Evolutionary conservation across 92 coral and sea anemone species (phyloP).

Genomic region (Pocillopora grandis): DNA sequence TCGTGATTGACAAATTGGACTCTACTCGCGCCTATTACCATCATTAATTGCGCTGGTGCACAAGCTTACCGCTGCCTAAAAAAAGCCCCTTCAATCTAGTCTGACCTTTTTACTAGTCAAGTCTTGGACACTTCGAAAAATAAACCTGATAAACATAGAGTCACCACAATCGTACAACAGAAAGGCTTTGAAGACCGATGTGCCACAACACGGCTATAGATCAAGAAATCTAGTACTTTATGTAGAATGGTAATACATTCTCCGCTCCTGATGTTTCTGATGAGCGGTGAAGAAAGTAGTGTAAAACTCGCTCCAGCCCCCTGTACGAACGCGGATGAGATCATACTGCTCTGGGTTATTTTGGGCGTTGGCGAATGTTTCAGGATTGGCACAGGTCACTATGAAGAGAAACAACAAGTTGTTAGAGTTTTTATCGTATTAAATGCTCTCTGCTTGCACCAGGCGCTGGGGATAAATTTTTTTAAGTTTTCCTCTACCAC

Average conservation of each 20-base stretch:
- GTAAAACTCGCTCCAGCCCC: constrained; percentile 87
- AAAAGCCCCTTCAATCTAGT: no score
- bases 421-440: no score
- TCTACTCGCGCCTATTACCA: no score
- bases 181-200: neutral
- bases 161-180: neutral
- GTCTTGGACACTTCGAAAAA: neutral
- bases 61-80: no score
- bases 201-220: neutral
- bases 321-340: constrained; percentile 80
- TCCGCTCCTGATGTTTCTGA: constrained; percentile 70
- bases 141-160: neutral
- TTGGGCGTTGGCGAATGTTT: constrained; percentile 65
- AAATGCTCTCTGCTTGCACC: no score
- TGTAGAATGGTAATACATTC: constrained; percentile 59
- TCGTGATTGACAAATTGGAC: no score
- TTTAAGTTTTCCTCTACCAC: no score
- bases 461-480: no score
- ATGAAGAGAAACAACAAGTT: neutral
- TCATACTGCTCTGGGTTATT: constrained; percentile 69
- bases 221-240: neutral
- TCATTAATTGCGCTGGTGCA: no score
- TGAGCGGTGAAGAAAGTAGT: constrained; percentile 72
- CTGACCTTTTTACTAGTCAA: no score
- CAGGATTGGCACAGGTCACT: constrained; percentile 72